Percentiles rank a stretch among this genome's conserved stretches.
phyloP scores from a whole-genome alignment of 2,888 invertebrate genomes.

The Colletes collaris region DNA sequence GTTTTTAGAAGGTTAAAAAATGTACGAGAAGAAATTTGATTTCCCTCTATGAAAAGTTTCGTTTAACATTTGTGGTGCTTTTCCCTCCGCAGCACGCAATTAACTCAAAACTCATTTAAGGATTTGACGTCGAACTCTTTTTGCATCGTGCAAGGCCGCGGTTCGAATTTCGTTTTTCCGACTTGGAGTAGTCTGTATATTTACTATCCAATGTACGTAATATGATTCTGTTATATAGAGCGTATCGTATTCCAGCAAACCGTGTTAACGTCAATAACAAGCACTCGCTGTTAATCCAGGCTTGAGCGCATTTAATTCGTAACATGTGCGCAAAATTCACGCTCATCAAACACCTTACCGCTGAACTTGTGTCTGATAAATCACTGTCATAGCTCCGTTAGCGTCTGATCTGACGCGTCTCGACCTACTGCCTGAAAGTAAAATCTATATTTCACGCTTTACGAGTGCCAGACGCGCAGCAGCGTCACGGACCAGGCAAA shows the following conservation, averaged over 20 bases:
- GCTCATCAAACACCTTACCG: slow-evolving; percentile 2
- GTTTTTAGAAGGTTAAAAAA: too few relatives aligned
- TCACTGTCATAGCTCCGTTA: slow-evolving; percentile 14
- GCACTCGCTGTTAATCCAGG: slow-evolving; percentile 3
- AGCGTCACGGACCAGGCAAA: background rate
- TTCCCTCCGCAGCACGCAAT: too few relatives aligned
- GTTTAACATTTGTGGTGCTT: too few relatives aligned
- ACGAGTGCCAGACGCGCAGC: background rate
- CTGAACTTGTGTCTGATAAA: slow-evolving; percentile 17
- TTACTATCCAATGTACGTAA: background rate
- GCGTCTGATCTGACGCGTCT: slow-evolving; percentile 24
- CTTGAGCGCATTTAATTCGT: background rate
- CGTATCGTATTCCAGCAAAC: background rate
- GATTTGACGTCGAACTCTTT: too few relatives aligned
- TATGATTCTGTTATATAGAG: background rate
- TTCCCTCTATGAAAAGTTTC: too few relatives aligned
- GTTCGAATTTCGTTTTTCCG: too few relatives aligned
- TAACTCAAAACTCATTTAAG: too few relatives aligned
- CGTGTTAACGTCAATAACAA: slow-evolving; percentile 16
- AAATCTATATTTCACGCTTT: slow-evolving; percentile 24
- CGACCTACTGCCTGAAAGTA: slow-evolving; percentile 30
- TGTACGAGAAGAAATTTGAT: too few relatives aligned
- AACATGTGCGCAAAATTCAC: slow-evolving; percentile 3
- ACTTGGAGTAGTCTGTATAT: background rate
- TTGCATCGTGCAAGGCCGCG: too few relatives aligned